Base-by-base conservation (phyloP, 2,797 vertebrate genomes). In the Denticeps clupeoides region DNA sequence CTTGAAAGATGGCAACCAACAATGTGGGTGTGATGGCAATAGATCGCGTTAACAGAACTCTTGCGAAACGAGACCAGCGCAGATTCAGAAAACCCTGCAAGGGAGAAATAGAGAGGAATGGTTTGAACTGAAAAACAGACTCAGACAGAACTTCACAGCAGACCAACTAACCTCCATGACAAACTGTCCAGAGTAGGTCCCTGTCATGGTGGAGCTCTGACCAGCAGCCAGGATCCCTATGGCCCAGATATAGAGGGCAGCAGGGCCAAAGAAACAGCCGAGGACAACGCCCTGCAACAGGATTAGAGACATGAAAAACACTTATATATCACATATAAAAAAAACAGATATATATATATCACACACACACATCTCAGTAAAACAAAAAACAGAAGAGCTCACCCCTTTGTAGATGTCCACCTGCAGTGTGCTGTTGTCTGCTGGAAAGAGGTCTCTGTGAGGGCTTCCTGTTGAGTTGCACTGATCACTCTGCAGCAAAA, bases 371-470 rank as follows among this genome's bases (percentile, higher is more conserved):
- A 19, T 24, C 24, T 24, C 24, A 24, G 23, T 7, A 24, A 2
- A 24, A 24, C 4, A 24, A 24, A 24, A 24, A 6, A 23, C 27
- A 9, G 27, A 8, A 12, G 10, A 42, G 22, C 7, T 7, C 74
- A 95, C 92, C 82, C 92, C 93, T 82, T 94, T 96, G 73, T 93
- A 97, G 77, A 97, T 93, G 60, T 96, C 91, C 58, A 97, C 92
- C 23, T 84, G 58, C 49, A 97, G 77, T 0, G 87, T 87, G 0
- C 45, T 1, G 1, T 89, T 91, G 73, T 91, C 70, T 1, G 50
- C 22, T 7, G 87, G 88, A 67, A 96, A 93, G 27, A 94, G 78
- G 1, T 62, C 24, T 3, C 70, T 10, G 45, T 88, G 74, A 1
- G 79, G 70, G 56, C 69, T 85, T 65, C 79, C 86, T 1, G 57